phyloP scores from a whole-genome alignment of 2,797 vertebrate species.

The Podarcis lilfordi region DNA sequence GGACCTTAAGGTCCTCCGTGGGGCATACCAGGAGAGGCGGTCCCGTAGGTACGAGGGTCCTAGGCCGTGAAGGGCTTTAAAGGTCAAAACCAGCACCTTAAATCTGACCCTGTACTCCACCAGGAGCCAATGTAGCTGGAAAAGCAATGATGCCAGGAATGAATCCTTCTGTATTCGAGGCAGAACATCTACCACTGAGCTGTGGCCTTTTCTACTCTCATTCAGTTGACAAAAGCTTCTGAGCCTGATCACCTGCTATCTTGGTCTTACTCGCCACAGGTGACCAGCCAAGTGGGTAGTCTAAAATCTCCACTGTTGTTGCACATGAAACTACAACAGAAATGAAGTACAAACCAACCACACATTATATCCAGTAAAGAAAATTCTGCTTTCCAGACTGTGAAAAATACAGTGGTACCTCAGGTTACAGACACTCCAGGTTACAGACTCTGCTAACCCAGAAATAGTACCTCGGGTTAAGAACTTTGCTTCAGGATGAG shows the following conservation, averaged over 20 bases:
- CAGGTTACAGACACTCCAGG: too few relatives aligned
- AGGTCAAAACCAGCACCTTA: too few relatives aligned
- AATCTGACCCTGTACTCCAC: too few relatives aligned
- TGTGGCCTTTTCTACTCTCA: neutral
- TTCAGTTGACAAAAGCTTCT: neutral
- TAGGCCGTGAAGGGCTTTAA: too few relatives aligned
- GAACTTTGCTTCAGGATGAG: too few relatives aligned
- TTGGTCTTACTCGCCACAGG: neutral
- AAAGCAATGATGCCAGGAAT: neutral
- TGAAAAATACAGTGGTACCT: neutral
- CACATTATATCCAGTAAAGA: neutral
- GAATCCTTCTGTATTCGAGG: neutral
- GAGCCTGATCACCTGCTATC: neutral
- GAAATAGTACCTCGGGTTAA: too few relatives aligned
- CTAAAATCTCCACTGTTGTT: neutral
- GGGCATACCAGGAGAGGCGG: too few relatives aligned
- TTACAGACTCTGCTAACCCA: too few relatives aligned
- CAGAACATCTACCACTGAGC: neutral
- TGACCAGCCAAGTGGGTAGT: neutral
- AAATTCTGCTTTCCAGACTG: neutral
- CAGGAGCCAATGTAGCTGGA: too few relatives aligned
- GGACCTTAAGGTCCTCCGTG: too few relatives aligned
- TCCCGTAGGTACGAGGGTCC: too few relatives aligned
- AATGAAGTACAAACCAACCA: too few relatives aligned
- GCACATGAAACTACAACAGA: neutral